Evolutionary conservation across 2,888 invertebrate genomes (phyloP), one percentile per base, ranked within the genome.

Genomic region (Troilus luridus): DNA sequence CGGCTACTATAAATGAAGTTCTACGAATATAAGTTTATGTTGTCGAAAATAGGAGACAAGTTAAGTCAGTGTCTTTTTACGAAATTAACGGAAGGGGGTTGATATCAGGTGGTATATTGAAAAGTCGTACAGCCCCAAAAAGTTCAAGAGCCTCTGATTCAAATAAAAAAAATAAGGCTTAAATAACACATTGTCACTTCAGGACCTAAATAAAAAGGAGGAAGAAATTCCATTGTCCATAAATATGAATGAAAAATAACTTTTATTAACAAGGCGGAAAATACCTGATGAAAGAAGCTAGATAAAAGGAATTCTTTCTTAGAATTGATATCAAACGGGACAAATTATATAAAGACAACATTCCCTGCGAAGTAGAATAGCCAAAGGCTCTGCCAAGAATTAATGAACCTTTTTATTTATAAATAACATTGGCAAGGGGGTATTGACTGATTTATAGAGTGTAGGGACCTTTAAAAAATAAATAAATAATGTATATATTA

Each of bases 301-400:
- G 17, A 77, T 41, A 41, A 41, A 77, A 77, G 17, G 72, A 41
- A 77, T 77, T 77, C 41, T 41, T 77, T 77, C 72, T 17, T 6
- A 77, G 72, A 77, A 77, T 17, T 77, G 27, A 41, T 77, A 77
- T 77, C 72, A 77, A 41, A 77, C 72, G 17, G 17, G 7, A 77
- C 67, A 67, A 41, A 77, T 77, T 77, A 77, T 19, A 77, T 41
- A 77, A 77, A 77, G 72, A 41, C 24, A 77, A 77, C 72, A 27
- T 27, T 77, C 67, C 67, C 27, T 14, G 9, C 72, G 14, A 41
- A 77, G 72, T 77, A 41, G 27, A 77, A 77, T 41, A 77, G 72
- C 72, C 41, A 19, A 41, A 27, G 2, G 7, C 41, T 14, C 8
- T 77, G 72, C 72, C 72, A 77, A 77, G 41, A 77, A 17, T 77